Conservation (phyloP, 2,888 invertebrate genomes). For the Camponotus fellah region DNA sequence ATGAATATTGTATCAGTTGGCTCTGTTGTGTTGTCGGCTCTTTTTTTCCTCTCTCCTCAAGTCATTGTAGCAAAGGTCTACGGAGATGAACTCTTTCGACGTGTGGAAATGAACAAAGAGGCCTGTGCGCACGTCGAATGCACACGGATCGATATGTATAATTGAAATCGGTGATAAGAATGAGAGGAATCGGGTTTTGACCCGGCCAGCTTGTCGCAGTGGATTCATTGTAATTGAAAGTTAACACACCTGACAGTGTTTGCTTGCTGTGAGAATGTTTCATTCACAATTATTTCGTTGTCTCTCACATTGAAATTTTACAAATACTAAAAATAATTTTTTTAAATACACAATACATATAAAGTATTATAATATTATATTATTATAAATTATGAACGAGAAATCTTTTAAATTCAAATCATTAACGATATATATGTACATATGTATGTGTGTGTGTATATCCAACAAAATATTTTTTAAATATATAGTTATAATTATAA, state of each 20-base stretch:
- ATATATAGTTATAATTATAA: background rate
- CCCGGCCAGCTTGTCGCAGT: conserved; percentile 29
- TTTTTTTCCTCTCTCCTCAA: conserved; percentile 60
- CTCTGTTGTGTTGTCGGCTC: conserved; percentile 67
- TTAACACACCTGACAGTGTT: conserved; percentile 44
- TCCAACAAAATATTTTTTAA: too few relatives aligned
- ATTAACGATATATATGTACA: too few relatives aligned
- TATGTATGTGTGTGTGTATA: too few relatives aligned
- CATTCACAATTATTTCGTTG: background rate
- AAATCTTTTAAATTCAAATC: conserved; percentile 7
- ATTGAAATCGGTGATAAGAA: conserved; percentile 60
- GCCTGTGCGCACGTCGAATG: conserved; percentile 48
- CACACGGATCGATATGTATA: conserved; percentile 57
- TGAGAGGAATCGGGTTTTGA: conserved; percentile 50
- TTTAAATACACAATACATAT: background rate
- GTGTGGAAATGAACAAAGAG: conserved; percentile 67
- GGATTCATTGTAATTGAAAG: conserved; percentile 51
- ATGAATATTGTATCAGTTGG: conserved; percentile 78
- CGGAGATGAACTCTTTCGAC: conserved; percentile 66
- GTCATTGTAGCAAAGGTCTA: conserved; percentile 73
- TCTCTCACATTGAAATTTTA: conserved; percentile 1
- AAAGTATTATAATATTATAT: background rate
- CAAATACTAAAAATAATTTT: background rate
- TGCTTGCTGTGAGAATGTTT: conserved; percentile 41
- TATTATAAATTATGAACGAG: background rate